Conservation (phyloP, 2,888 invertebrate species). For the Cerastis rubricosa region DNA sequence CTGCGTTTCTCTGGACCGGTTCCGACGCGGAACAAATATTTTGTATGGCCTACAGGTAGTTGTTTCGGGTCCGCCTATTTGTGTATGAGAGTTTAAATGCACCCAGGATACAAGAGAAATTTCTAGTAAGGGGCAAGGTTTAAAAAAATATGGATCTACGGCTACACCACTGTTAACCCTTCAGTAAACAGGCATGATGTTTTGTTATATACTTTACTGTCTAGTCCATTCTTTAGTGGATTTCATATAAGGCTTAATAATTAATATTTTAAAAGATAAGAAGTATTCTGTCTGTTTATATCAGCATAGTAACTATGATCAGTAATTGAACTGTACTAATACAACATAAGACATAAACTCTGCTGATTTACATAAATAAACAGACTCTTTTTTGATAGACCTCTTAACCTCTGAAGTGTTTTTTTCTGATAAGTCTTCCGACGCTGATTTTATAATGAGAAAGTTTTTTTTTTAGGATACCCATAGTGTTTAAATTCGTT, state of each 20-base stretch:
- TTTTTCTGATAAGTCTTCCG: not conserved
- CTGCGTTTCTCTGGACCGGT: no score
- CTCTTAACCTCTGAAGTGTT: slow-evolving; percentile 20
- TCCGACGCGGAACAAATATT: no score
- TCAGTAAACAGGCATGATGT: not conserved
- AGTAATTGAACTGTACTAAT: not conserved
- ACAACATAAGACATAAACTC: not conserved
- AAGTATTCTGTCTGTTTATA: not conserved
- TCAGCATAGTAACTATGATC: not conserved
- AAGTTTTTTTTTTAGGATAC: not conserved
- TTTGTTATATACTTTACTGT: not conserved
- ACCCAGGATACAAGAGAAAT: no score
- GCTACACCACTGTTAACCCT: not conserved
- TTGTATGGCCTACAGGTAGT: no score
- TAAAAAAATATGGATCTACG: no score
- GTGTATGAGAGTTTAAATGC: no score
- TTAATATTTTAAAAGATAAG: not conserved
- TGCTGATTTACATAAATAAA: slow-evolving; percentile 7
- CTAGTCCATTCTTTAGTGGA: no score
- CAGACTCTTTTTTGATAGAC: not conserved
- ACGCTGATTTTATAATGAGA: not conserved
- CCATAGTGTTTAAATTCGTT: not conserved
- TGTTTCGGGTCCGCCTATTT: no score
- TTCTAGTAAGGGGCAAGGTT: no score
- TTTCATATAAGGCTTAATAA: no score